Base-by-base conservation (phyloP, 2,113 vertebrate species). In the Lagopus muta region DNA sequence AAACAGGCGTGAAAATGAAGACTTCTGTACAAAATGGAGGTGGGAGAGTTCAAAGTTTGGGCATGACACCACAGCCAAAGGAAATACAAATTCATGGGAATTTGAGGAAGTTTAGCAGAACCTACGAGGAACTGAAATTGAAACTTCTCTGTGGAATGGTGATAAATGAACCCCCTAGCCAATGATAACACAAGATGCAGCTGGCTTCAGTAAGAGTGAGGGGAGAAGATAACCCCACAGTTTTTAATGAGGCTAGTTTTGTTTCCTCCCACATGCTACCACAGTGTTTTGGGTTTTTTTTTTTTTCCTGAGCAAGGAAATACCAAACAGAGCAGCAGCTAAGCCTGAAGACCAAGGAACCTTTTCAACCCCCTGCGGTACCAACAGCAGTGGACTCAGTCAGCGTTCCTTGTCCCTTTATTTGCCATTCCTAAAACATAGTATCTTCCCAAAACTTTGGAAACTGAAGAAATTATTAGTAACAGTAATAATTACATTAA, bases 401-500 rank as follows among this genome's bases (percentile, higher is more conserved):
- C 32, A 24, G 3, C 48, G 30, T 47, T 43, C 30, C 20, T 43
- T 42, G 71, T 20, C 17, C 60, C 40, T 60, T 75, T 82, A 20
- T 91, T 70, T 55, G 22, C 47, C 15, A 11, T 74, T 81, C 42
- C 73, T 60, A 76, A 40, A 84, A 80, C 6, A 22, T 5, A 71
- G 1, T 78, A 10, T 55, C 13, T 25, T 79, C 57, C 55, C 17
- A 24, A 42, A 92, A 75, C 11, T 57, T 48, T 47, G 60, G 70
- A 90, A 86, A 67, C 13, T 58, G 50, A 50, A 79, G 15, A 36
- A 94, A 82, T 85, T 85, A 13, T 62, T 62, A 66, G 25, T 22
- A 83, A 77, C 24, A 66, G 42, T 25, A 89, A 86, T 71, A 89
- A 84, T 42, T 15, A 32, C 28, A 90, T 20, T 61, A 79, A 78